Conservation (phyloP, 2,113 vertebrate species). For the Emydocephalus ijimae region DNA sequence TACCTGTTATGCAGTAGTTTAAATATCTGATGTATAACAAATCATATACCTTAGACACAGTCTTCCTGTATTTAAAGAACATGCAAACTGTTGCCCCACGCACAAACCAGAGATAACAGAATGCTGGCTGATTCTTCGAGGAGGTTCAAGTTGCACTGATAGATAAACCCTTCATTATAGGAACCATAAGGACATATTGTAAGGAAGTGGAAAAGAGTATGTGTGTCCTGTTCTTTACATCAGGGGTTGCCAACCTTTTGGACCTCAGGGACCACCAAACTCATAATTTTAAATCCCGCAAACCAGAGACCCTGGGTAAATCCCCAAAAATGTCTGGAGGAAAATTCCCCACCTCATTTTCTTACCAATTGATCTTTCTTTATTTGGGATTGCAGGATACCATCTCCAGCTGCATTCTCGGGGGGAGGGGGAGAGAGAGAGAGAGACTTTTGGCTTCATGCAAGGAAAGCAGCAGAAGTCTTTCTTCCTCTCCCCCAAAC, state of each 20-base stretch:
- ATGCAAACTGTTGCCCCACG: neutral
- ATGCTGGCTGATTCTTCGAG: neutral
- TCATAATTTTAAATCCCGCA: too few relatives aligned
- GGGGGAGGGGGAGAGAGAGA: rapidly evolving
- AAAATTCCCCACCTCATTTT: too few relatives aligned
- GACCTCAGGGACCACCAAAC: too few relatives aligned
- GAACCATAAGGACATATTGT: neutral
- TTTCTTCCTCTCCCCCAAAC: too few relatives aligned
- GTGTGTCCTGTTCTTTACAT: neutral
- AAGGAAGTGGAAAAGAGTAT: neutral
- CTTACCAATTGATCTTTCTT: too few relatives aligned
- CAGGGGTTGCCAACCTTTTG: too few relatives aligned
- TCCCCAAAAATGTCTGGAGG: too few relatives aligned
- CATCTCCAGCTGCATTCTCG: too few relatives aligned
- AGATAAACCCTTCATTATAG: neutral
- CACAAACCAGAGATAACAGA: neutral
- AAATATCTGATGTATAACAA: neutral
- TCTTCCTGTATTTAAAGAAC: neutral
- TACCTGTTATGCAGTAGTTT: neutral
- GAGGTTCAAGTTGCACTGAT: neutral
- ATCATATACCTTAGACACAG: neutral
- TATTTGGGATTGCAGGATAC: too few relatives aligned
- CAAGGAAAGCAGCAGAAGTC: too few relatives aligned
- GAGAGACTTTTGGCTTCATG: too few relatives aligned
- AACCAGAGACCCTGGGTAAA: too few relatives aligned